Evolutionary conservation across 2,113 vertebrate genomes (phyloP), one percentile per base, ranked within the genome.

Genomic region (Brachypteracias leptosomus): DNA sequence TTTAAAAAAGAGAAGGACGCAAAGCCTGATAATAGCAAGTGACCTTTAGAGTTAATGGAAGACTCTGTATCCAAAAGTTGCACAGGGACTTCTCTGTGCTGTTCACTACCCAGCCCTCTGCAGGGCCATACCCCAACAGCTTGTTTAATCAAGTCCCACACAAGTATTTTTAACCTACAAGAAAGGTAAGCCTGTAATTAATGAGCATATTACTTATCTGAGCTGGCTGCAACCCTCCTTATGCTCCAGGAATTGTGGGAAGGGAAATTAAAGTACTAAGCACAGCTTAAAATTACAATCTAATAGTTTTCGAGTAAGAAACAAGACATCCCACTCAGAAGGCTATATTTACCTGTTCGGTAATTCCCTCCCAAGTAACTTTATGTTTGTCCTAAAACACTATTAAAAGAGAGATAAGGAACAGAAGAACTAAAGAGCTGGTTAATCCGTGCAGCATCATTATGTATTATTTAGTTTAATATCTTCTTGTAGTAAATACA

Each of bases 391-490:
- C 88, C 90, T 97, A 95, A 94, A 96, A 95, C 89, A 89, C 49
- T 88, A 92, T 89, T 86, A 92, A 95, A 91, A 54, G 72, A 94
- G 5, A 95, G 92, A 93, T 88, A 95, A 90, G 85, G 87, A 96
- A 83, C 82, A 95, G 88, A 82, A 92, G 89, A 96, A 89, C 82
- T 89, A 85, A 97, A 97, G 96, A 96, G 89, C 89, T 95, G 91
- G 96, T 95, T 93, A 88, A 86, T 95, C 84, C 91, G 18, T 71
- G 80, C 62, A 78, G 87, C 76, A 95, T 63, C 49, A 44, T 92
- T 95, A 97, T 88, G 57, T 92, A 85, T 96, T 97, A 97, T 96
- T 94, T 96, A 88, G 76, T 96, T 97, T 97, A 95, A 95, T 94
- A 80, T 95, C 93, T 94, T 96, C 96, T 98, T 96, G 95, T 55